Percentiles rank a stretch among this genome's conserved stretches.
Conservation (phyloP, 2,113 vertebrate species). For the Blennius ocellaris region DNA sequence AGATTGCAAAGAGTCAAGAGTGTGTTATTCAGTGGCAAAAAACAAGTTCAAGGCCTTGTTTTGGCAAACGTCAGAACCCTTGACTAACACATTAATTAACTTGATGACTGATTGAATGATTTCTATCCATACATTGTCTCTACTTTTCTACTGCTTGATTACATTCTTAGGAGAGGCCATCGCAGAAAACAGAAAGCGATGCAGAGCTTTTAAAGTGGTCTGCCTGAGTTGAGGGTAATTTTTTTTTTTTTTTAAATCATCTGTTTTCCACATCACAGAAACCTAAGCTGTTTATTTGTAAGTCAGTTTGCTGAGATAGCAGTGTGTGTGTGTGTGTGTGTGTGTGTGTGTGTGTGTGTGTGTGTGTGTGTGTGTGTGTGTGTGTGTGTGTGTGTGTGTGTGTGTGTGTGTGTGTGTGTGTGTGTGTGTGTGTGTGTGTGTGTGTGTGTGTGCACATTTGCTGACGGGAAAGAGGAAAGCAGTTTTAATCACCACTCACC, state of each 20-base stretch:
- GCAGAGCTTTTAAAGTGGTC: slow-evolving; percentile 28
- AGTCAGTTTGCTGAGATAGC: slow-evolving; percentile 67
- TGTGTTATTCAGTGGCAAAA: background rate
- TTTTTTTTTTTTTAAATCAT: too few relatives aligned
- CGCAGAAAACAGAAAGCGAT: slow-evolving; percentile 45
- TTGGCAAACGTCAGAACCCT: background rate
- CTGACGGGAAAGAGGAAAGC: slow-evolving; percentile 72
- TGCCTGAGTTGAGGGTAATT: too few relatives aligned
- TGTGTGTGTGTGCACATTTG: slow-evolving; percentile 37
- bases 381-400: slow-evolving; percentile 35
- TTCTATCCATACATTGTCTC: background rate
- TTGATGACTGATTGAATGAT: background rate
- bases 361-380: slow-evolving; percentile 20
- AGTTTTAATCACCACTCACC: slow-evolving; percentile 80
- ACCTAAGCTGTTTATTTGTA: slow-evolving; percentile 78
- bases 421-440: slow-evolving; percentile 29
- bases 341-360: slow-evolving; percentile 25
- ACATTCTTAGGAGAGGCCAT: slow-evolving; percentile 10
- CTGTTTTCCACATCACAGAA: slow-evolving; percentile 77
- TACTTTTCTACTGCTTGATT: slow-evolving; percentile 19
- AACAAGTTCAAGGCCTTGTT: background rate
- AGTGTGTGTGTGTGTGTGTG: slow-evolving; percentile 29
- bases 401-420: slow-evolving; percentile 10
- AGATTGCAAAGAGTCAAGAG: slow-evolving; percentile 10
- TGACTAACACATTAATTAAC: background rate